Base-by-base conservation (phyloP, 1,140 invertebrate genomes). In the Lasaia peninsularis region DNA sequence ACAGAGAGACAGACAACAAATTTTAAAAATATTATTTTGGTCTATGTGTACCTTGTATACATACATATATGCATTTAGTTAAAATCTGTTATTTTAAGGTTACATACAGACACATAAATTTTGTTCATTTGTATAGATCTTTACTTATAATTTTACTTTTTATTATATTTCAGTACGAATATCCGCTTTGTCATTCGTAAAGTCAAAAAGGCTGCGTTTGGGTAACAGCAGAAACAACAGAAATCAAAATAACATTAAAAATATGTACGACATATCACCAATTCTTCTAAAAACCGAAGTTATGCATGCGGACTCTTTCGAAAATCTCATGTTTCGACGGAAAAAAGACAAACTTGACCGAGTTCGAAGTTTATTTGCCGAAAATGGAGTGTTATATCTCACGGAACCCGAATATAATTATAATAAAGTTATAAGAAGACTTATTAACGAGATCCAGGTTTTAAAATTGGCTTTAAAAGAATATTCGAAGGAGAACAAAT, bases 241-340 rank as follows among this genome's bases (percentile, higher is more conserved):
- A 16, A 16, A 12, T 3, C 0, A 10, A 44, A 1, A 21, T 44
- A 44, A 44, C 10, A 44, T 44, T 9, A 44, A 44, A 44, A 44
- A 44, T 18, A 44, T 44, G 40, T 11, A 44, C 11, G 5, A 44
- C 10, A 44, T 44, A 5, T 44, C 40, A 44, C 40, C 40, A 20
- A 4, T 44, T 44, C 11, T 44, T 2, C 1, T 44, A 20, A 44
- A 44, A 44, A 44, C 18, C 18, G 40, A 11, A 20, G 40, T 20
- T 11, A 44, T 44, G 40, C 40, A 44, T 11, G 40, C 40, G 1
- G 40, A 44, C 40, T 44, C 40, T 10, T 44, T 20, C 16, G 40
- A 44, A 44, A 44, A 44, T 16, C 11, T 44, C 9, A 44, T 44
- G 40, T 44, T 44, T 11, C 40, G 40, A 9, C 40, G 40, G 18